Evolutionary conservation across 1,140 invertebrate genomes (phyloP).

Genomic region (Lepidurus couesii): DNA sequence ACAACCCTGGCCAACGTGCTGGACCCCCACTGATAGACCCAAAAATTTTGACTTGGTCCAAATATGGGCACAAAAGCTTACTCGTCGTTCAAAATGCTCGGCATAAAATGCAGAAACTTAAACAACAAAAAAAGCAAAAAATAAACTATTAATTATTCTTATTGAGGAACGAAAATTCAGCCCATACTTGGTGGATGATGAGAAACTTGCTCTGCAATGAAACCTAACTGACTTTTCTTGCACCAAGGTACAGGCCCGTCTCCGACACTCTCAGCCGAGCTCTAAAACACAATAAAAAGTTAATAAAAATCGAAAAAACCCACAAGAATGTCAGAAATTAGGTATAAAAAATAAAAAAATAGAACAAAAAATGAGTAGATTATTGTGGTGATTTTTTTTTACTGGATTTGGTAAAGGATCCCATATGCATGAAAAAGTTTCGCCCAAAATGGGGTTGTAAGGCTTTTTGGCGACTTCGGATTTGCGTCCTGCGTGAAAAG

Average conservation of each 20-base stretch:
- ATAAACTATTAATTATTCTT: not conserved
- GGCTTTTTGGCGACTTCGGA: constrained; percentile 93
- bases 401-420: constrained; percentile 44
- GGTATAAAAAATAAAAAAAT: not conserved
- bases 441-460: constrained; percentile 94
- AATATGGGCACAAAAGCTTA: constrained; percentile 87
- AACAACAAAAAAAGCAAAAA: constrained; percentile 1
- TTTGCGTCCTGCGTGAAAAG: constrained; percentile 93
- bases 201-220: constrained; percentile 96
- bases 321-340: not conserved
- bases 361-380: not conserved
- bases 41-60: constrained; percentile 98
- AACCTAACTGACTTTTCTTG: constrained; percentile 69
- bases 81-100: constrained; percentile 82
- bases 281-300: not conserved
- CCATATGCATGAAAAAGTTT: constrained; percentile 88
- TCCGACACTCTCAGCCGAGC: constrained; percentile 44
- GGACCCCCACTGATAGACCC: constrained; percentile 87
- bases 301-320: not conserved
- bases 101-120: constrained; percentile 94
- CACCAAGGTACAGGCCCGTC: constrained; percentile 81
- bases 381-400: not conserved
- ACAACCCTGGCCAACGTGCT: constrained; percentile 73
- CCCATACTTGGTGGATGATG: constrained; percentile 94
- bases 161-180: not conserved